A percentile compares a stretch with the other conserved stretches of the same genome.
phyloP scores from a whole-genome alignment of 2,888 invertebrate species.

The Phoronis australis region DNA sequence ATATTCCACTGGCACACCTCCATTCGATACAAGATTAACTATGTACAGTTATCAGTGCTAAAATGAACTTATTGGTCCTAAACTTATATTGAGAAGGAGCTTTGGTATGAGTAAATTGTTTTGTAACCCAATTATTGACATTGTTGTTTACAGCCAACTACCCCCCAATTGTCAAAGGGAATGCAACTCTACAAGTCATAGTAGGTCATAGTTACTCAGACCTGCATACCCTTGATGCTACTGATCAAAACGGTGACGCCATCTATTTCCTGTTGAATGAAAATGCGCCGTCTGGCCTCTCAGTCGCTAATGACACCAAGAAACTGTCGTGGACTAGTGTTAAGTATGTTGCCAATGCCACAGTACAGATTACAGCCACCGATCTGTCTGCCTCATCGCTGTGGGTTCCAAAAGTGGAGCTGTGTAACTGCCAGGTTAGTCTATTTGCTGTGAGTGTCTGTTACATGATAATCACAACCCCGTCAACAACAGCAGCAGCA shows the following conservation, averaged over 20 bases:
- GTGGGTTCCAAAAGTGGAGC: slow-evolving; percentile 19
- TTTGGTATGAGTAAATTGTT: neutral
- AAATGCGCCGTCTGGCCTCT: slow-evolving; percentile 16
- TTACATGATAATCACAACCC: too few relatives aligned
- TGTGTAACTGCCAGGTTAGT: slow-evolving; percentile 19
- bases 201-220: slow-evolving; percentile 14
- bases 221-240: slow-evolving; percentile 14
- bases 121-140: neutral
- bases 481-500: too few relatives aligned
- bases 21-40: too few relatives aligned
- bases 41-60: too few relatives aligned
- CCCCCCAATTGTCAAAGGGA: slow-evolving; percentile 16
- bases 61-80: too few relatives aligned
- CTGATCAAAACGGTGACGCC: slow-evolving; percentile 21
- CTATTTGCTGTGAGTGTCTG: too few relatives aligned
- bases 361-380: slow-evolving; percentile 15
- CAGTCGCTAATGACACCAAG: slow-evolving; percentile 11
- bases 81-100: neutral
- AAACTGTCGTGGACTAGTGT: slow-evolving; percentile 17
- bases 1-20: too few relatives aligned
- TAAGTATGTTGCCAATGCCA: slow-evolving; percentile 4
- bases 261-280: slow-evolving; percentile 13
- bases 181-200: slow-evolving; percentile 14
- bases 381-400: slow-evolving; percentile 18
- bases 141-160: slow-evolving; percentile 17